Conservation (phyloP, 1,140 invertebrate genomes). For the Drosophila burlai region DNA sequence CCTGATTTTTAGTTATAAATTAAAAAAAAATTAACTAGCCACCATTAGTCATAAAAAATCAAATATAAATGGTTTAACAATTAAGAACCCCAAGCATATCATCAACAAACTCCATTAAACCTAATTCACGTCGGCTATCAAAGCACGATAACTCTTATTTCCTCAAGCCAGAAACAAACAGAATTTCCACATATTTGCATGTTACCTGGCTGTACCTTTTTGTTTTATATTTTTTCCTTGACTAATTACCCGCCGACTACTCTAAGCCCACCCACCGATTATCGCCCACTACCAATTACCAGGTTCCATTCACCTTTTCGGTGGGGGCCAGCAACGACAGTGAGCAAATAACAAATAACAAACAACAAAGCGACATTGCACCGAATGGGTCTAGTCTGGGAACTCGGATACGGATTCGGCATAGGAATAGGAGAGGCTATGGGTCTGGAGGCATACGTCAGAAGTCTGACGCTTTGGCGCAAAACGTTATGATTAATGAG, state of each 20-base stretch:
- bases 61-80: background rate
- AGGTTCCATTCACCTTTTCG: slow-evolving; percentile 69
- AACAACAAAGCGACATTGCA: slow-evolving; percentile 54
- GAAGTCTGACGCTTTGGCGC: slow-evolving; percentile 73
- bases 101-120: slow-evolving; percentile 15
- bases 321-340: slow-evolving; percentile 11
- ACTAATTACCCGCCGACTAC: slow-evolving; percentile 49
- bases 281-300: slow-evolving; percentile 48
- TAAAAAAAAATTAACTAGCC: background rate
- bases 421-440: slow-evolving; percentile 23
- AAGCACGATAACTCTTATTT: slow-evolving; percentile 19
- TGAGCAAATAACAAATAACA: slow-evolving; percentile 43
- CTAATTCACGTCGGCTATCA: slow-evolving; percentile 27
- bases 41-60: background rate
- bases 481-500: slow-evolving; percentile 83
- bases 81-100: background rate
- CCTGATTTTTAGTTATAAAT: no score
- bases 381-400: slow-evolving; percentile 29
- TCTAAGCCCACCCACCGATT: slow-evolving; percentile 23
- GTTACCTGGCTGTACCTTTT: slow-evolving; percentile 7
- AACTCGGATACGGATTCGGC: slow-evolving; percentile 13
- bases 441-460: slow-evolving; percentile 55
- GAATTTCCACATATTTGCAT: slow-evolving; percentile 35
- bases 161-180: slow-evolving; percentile 8
- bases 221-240: slow-evolving; percentile 3